A percentile compares a stretch with the other conserved stretches of the same genome.
These are phyloP conservation scores for Tragelaphus strepsiceros DNA, from an alignment of 2,113 vertebrate species.

Conservation along the genomic window DNA sequence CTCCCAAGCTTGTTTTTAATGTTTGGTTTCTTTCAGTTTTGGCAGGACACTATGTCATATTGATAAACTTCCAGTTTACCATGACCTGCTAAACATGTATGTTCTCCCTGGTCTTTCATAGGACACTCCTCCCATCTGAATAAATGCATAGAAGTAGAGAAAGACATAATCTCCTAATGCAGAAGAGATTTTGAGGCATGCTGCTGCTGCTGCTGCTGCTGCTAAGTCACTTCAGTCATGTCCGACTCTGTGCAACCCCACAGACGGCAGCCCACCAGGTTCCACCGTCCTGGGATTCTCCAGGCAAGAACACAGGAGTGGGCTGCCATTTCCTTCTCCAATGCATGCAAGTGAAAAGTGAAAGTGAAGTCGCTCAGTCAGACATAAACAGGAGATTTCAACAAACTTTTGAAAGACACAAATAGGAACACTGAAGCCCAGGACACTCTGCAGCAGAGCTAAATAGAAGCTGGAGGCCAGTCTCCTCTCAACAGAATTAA, in stretches of 20 bases:
- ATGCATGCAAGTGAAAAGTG: no score
- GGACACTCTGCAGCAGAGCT: background rate
- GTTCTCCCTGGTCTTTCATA: background rate
- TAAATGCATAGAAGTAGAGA: background rate
- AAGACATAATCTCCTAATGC: background rate
- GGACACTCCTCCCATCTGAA: background rate
- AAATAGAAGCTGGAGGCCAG: background rate
- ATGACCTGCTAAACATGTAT: background rate
- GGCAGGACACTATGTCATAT: background rate
- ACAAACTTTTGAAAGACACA: background rate
- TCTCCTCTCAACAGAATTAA: background rate
- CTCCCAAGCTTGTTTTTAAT: background rate
- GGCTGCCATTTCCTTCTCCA: no score
- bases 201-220: no score
- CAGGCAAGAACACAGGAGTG: no score
- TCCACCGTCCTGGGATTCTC: no score
- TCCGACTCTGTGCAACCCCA: no score
- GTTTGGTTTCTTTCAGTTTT: background rate
- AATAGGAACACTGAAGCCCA: background rate
- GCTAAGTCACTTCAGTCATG: no score
- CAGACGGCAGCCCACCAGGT: no score
- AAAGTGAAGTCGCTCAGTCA: background rate
- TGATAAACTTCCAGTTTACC: background rate
- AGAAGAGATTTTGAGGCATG: background rate
- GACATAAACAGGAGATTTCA: conserved; percentile 5